A percentile compares a stretch with the other conserved stretches of the same genome.
These are phyloP conservation scores for Stratiomys singularior DNA, from an alignment of 2,888 invertebrate species.

Conservation along the genomic window DNA sequence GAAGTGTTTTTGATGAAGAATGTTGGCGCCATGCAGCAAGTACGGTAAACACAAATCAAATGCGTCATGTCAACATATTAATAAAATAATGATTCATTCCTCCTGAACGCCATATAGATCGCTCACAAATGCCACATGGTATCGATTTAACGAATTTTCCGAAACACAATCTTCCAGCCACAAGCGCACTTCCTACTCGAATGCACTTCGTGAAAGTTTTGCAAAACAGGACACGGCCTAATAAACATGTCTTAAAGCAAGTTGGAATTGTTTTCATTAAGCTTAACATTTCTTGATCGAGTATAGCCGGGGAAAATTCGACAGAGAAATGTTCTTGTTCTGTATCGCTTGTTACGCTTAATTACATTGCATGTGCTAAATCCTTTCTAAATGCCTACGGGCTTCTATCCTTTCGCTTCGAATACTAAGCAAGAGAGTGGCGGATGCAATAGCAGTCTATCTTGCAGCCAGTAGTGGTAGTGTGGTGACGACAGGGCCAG, in stretches of 20 bases:
- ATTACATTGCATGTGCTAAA: constrained; percentile 49
- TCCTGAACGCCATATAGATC: no score
- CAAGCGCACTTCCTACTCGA: neutral
- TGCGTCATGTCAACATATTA: no score
- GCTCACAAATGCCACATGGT: no score
- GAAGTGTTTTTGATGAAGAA: no score
- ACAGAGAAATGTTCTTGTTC: constrained; percentile 37
- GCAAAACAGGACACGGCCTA: constrained; percentile 12
- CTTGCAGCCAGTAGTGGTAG: constrained; percentile 8
- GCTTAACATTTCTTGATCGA: constrained; percentile 38
- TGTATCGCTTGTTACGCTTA: constrained; percentile 49
- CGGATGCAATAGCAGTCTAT: constrained; percentile 30
- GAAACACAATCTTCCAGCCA: neutral
- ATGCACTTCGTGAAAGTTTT: constrained; percentile 7
- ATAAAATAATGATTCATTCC: no score
- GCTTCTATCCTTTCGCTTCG: constrained; percentile 38
- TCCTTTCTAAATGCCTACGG: constrained; percentile 47
- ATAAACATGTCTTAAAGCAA: constrained; percentile 27
- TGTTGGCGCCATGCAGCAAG: no score
- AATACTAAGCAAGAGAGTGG: neutral
- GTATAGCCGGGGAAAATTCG: constrained; percentile 30
- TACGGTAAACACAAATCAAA: no score
- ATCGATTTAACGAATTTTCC: neutral
- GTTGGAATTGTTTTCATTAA: constrained; percentile 41
- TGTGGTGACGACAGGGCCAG: neutral